Conservation (phyloP, 2,113 vertebrate genomes). For the Tetraodon nigroviridis region DNA sequence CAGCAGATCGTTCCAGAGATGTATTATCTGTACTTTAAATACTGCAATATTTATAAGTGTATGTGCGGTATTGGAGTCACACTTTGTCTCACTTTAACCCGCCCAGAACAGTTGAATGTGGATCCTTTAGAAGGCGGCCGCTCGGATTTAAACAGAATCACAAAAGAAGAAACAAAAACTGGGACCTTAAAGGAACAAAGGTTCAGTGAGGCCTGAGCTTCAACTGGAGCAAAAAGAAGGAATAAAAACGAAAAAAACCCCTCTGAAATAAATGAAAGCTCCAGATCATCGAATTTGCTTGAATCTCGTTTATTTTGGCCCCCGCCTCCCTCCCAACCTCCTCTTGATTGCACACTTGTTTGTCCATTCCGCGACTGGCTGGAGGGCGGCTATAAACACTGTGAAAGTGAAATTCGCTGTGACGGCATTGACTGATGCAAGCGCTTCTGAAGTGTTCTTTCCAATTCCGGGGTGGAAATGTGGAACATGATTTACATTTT, state of each 20-base stretch:
- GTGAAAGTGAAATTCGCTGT: constrained; percentile 26
- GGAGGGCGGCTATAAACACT: constrained; percentile 8
- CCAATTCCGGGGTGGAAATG: constrained; percentile 16
- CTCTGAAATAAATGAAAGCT: too few relatives aligned
- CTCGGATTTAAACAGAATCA: constrained; percentile 6
- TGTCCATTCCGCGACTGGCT: constrained; percentile 23
- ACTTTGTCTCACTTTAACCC: constrained; percentile 35
- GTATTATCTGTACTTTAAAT: constrained; percentile 11
- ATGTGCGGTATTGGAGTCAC: background rate
- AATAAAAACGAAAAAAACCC: too few relatives aligned
- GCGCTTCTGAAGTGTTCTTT: constrained; percentile 16
- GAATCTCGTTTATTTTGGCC: too few relatives aligned
- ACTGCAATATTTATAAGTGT: constrained; percentile 10
- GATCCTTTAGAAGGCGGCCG: background rate
- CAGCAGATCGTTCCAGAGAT: constrained; percentile 10
- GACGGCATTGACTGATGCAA: constrained; percentile 14
- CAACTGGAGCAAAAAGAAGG: constrained; percentile 4
- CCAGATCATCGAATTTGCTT: too few relatives aligned
- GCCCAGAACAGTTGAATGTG: background rate
- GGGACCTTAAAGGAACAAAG: constrained; percentile 31
- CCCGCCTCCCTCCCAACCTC: background rate
- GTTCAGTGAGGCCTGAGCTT: constrained; percentile 48
- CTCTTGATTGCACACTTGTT: constrained; percentile 19
- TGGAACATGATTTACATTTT: constrained; percentile 17
- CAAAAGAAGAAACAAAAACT: constrained; percentile 29